A percentile compares a stretch with the other conserved stretches of the same genome.
Conservation (phyloP, 2,888 invertebrate species). For the Tridacna crocea region DNA sequence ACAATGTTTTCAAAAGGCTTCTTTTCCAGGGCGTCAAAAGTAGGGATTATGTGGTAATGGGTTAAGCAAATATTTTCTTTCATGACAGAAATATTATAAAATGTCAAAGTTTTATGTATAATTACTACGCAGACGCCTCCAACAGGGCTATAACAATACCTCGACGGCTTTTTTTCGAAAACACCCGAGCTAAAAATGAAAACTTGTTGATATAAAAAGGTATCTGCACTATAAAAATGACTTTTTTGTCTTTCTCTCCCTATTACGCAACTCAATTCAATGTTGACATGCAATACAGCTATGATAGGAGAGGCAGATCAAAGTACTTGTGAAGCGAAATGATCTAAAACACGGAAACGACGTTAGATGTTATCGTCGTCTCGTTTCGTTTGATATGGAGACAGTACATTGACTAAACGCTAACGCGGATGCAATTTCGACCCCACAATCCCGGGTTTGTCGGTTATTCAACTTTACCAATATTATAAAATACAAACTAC, state of each 20-base stretch:
- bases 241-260: background rate
- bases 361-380: slow-evolving; percentile 10
- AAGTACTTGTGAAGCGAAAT: slow-evolving; percentile 3
- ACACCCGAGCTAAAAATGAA: background rate
- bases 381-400: background rate
- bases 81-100: background rate
- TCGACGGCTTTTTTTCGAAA: background rate
- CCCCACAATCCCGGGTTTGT: too few species aligned
- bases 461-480: too few species aligned
- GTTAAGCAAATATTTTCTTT: background rate
- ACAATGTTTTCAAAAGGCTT: too few species aligned
- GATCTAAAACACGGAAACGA: slow-evolving; percentile 8
- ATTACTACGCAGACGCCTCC: too few species aligned
- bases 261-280: background rate
- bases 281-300: background rate
- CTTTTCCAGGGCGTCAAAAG: too few species aligned
- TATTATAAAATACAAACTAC: too few species aligned
- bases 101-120: background rate
- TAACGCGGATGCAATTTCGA: too few species aligned
- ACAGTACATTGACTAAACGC: too few species aligned
- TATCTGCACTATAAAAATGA: background rate
- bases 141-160: background rate
- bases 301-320: slow-evolving; percentile 8
- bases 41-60: too few species aligned
- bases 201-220: background rate